These are phyloP conservation scores for Pterocles orientalis DNA, from an alignment of 2,113 vertebrate genomes.

Conservation along the genomic window DNA sequence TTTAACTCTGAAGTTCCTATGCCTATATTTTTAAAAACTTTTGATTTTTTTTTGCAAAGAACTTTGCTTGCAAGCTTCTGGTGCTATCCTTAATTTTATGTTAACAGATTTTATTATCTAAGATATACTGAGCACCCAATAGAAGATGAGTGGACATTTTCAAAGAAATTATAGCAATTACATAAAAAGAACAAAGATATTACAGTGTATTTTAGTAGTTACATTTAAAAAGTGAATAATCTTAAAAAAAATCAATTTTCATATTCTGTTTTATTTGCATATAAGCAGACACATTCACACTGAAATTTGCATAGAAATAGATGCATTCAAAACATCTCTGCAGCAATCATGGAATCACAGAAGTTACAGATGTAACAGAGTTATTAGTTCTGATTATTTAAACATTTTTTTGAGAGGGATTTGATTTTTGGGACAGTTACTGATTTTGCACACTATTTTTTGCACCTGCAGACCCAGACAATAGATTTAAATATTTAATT, in stretches of 20 bases:
- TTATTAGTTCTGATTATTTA: conserved; percentile 51
- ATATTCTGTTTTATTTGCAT: conserved; percentile 48
- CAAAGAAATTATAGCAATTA: conserved; percentile 41
- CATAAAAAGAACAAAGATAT: conserved; percentile 29
- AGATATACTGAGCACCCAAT: background rate
- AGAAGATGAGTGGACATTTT: background rate
- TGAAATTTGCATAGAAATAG: conserved; percentile 45
- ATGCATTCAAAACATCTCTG: conserved; percentile 15
- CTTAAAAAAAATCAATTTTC: background rate
- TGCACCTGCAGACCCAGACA: background rate
- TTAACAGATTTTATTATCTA: conserved; percentile 13
- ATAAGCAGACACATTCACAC: conserved; percentile 8
- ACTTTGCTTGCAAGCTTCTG: background rate
- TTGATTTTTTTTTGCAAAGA: background rate
- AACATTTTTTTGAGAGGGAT: conserved; percentile 17
- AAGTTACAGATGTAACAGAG: conserved; percentile 51
- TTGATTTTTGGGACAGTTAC: conserved; percentile 1
- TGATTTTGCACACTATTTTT: conserved; percentile 18
- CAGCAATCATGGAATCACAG: conserved; percentile 37
- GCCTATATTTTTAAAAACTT: background rate
- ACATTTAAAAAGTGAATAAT: conserved; percentile 4
- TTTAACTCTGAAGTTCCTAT: background rate
- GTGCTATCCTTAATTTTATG: background rate
- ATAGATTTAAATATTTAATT: conserved; percentile 22
- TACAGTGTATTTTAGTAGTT: conserved; percentile 15